These are phyloP conservation scores for Linepithema humile DNA, from an alignment of 1,140 invertebrate genomes.

Conservation along the genomic window DNA sequence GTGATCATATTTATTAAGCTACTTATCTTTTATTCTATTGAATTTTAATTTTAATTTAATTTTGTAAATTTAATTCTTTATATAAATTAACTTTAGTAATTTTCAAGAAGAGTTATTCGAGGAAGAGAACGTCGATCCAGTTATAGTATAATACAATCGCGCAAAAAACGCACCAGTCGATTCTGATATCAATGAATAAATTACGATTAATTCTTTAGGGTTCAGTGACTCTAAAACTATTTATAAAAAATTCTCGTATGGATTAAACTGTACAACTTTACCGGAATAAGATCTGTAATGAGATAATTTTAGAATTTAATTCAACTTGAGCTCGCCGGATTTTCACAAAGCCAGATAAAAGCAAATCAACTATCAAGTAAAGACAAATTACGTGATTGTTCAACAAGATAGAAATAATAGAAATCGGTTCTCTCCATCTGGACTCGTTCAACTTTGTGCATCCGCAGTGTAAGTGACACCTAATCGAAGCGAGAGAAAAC, in stretches of 20 bases:
- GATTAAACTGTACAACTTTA: not conserved
- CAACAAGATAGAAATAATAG: not conserved
- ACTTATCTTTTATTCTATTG: too few relatives aligned
- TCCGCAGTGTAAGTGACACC: not conserved
- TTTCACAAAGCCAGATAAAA: not conserved
- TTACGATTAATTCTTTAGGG: not conserved
- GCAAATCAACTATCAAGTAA: not conserved
- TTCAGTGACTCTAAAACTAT: not conserved
- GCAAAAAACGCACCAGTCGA: not conserved
- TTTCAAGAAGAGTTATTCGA: not conserved
- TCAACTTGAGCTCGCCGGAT: not conserved
- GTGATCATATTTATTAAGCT: too few relatives aligned
- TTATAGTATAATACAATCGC: not conserved
- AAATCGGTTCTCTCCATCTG: not conserved
- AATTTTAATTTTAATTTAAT: too few relatives aligned
- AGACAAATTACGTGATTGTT: not conserved
- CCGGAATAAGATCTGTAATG: not conserved
- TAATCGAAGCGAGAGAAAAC: not conserved
- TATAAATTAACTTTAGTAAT: not conserved
- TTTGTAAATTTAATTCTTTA: too few relatives aligned
- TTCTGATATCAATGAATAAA: not conserved
- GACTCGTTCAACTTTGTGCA: not conserved
- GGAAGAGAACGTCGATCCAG: not conserved
- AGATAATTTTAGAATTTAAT: not conserved
- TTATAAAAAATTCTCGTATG: not conserved